Base-by-base conservation (phyloP, 1,140 invertebrate species). In the Nasonia vitripennis region DNA sequence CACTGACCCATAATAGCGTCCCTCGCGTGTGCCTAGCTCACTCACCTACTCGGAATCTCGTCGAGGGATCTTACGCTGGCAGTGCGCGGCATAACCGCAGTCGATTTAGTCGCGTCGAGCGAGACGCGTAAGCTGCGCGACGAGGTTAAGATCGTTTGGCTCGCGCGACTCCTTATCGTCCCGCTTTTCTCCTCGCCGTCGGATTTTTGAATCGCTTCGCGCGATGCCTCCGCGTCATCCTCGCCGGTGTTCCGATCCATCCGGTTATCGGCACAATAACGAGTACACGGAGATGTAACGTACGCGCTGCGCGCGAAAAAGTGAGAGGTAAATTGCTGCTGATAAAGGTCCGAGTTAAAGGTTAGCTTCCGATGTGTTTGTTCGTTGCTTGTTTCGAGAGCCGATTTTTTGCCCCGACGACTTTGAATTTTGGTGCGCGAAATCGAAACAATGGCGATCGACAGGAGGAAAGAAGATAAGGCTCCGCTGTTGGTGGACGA, bases 141-240 rank as follows among this genome's bases (percentile, higher is more conserved):
- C n/a, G 81, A 83, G 73, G 81, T 83, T 70, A 83, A 71, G 74
- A 83, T 70, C 34, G 81, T 83, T 48, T 83, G 81, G 37, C 27
- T 77, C 27, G 70, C 73, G 11, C 83, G 83, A 45, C 27, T 68
- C 45, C 27, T 77, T 10, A n/a, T 73, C 67, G 67, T 20, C 27
- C 27, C 12, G 12, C 27, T 71, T 17, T n/a, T 27, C 0, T 31
- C 17, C 10, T 31, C 68, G 10, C 2, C 27, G 41, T 62, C 48
- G 48, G 12, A 14, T 17, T 4, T 51, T 51, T 51, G 2, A 51
- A 51, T 14, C 48, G 17, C 48, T 3, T 51, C 48, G 48, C 48
- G 48, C 48, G 48, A 14, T 51, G 48, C 20, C 6, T 20, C 55
- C 51, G 17, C 12, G 51, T 17, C 14, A 5, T 17, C 51, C 20